These are phyloP conservation scores for Onychomys torridus DNA, from an alignment of 2,797 vertebrate genomes.

Conservation along the genomic window DNA sequence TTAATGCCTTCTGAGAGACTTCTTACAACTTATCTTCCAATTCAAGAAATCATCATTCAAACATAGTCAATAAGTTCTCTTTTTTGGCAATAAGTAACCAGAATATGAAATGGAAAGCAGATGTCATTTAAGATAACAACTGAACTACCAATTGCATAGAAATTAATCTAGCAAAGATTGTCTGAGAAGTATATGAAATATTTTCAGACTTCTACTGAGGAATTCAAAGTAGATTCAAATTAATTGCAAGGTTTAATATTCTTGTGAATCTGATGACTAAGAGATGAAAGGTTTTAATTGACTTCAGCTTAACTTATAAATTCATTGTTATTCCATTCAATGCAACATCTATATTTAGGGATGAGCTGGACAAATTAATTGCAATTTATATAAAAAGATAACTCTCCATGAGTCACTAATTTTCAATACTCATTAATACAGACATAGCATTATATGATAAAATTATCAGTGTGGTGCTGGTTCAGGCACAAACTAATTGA, in stretches of 20 bases:
- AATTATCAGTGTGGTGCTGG: neutral
- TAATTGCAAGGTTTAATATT: neutral
- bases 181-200: neutral
- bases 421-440: neutral
- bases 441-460: neutral
- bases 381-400: slow-evolving; percentile 6
- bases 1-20: slow-evolving; percentile 19
- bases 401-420: neutral
- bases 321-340: slow-evolving; percentile 17
- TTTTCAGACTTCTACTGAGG: neutral
- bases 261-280: neutral
- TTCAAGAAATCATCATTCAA: slow-evolving; percentile 42
- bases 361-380: neutral
- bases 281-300: slow-evolving; percentile 39
- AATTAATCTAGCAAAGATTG: slow-evolving; percentile 47
- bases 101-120: slow-evolving; percentile 46
- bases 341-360: neutral
- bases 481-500: neutral
- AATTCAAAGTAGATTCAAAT: slow-evolving; percentile 22
- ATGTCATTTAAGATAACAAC: slow-evolving; percentile 46
- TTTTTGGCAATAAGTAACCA: slow-evolving; percentile 12
- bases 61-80: slow-evolving; percentile 23
- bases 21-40: slow-evolving; percentile 38
- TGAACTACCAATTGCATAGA: slow-evolving; percentile 25
- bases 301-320: neutral